Percentiles rank a stretch among this genome's conserved stretches.
These are phyloP conservation scores for Paraplagusia blochii DNA, from an alignment of 2,113 vertebrate species.

Conservation along the genomic window DNA sequence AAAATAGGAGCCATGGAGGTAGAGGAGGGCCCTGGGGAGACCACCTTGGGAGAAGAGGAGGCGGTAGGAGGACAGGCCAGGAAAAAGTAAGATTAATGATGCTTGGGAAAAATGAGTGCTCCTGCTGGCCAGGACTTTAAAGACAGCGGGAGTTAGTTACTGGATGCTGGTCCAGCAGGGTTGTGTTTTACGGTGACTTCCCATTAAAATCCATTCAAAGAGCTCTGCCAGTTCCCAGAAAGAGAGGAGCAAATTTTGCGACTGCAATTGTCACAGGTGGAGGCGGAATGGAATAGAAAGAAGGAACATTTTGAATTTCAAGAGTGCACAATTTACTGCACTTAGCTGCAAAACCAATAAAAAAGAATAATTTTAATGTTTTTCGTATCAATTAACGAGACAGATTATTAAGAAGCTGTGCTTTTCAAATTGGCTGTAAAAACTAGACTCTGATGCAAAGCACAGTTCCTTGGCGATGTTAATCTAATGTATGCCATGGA, in stretches of 20 bases:
- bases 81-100: conserved; percentile 77
- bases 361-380: no score
- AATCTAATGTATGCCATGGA: no score
- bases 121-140: conserved; percentile 62
- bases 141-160: conserved; percentile 67
- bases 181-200: conserved; percentile 39
- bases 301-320: no score
- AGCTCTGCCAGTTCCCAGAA: conserved; percentile 19
- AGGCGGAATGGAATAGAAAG: no score
- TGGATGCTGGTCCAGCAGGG: conserved; percentile 57
- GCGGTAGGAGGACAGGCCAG: conserved; percentile 60
- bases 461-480: no score
- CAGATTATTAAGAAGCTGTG: no score
- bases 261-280: conserved; percentile 7
- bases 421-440: no score
- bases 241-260: conserved; percentile 14
- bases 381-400: no score
- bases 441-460: no score
- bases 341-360: no score
- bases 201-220: conserved; percentile 53
- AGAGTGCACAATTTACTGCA: no score
- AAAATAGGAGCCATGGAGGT: conserved; percentile 42
- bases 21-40: conserved; percentile 63
- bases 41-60: conserved; percentile 61
- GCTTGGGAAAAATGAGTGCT: conserved; percentile 62